These are phyloP conservation scores for Grapholita molesta DNA, from an alignment of 1,140 invertebrate genomes.

Conservation along the genomic window DNA sequence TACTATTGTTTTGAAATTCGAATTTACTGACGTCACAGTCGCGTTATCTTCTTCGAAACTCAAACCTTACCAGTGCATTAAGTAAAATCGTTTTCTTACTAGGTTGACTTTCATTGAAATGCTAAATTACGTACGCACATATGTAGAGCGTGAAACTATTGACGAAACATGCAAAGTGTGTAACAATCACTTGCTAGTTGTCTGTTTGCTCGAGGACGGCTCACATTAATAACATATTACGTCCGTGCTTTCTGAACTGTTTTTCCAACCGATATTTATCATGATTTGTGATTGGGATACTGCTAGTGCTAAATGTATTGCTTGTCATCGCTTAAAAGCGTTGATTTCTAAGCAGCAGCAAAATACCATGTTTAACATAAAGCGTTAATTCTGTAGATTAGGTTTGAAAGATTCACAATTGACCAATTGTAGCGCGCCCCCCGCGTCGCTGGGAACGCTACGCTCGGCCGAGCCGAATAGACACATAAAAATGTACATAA, in stretches of 20 bases:
- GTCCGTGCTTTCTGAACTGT: not conserved
- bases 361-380: not conserved
- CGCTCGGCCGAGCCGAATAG: slow-evolving; percentile 17
- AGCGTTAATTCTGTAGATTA: not conserved
- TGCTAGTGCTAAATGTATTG: not conserved
- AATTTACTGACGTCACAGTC: slow-evolving; percentile 55
- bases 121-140: slow-evolving; percentile 24
- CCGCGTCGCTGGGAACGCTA: slow-evolving; percentile 9
- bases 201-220: slow-evolving; percentile 66
- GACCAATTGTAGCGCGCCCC: slow-evolving; percentile 10
- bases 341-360: not conserved
- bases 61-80: slow-evolving; percentile 16
- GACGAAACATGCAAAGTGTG: slow-evolving; percentile 77
- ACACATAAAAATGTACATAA: slow-evolving; percentile 23
- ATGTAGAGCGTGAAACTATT: slow-evolving; percentile 75
- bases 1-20: slow-evolving; percentile 67
- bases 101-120: slow-evolving; percentile 65
- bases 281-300: not conserved
- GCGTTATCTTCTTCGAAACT: slow-evolving; percentile 51
- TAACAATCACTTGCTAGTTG: slow-evolving; percentile 76
- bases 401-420: slow-evolving; percentile 12
- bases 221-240: slow-evolving; percentile 48
- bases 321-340: not conserved
- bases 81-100: too few relatives aligned
- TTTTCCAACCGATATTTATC: not conserved